Conservation (phyloP, 2,797 vertebrate genomes). For the Molothrus ater region DNA sequence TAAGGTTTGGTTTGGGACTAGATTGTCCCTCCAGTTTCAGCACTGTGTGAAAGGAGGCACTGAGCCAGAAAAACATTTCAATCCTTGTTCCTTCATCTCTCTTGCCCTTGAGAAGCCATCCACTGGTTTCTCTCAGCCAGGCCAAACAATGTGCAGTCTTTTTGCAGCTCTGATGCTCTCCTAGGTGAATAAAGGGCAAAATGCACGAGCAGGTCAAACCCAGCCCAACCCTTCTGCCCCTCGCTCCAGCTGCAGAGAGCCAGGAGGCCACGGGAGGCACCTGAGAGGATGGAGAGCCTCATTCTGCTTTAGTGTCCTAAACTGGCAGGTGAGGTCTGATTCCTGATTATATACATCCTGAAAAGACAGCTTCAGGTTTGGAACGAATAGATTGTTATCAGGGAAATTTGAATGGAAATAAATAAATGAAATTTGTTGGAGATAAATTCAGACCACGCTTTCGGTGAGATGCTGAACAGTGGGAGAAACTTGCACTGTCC, state of each 20-base stretch:
- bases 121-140: neutral
- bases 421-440: neutral
- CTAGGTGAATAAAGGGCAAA: neutral
- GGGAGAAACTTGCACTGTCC: neutral
- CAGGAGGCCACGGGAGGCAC: neutral
- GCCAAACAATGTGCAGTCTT: neutral
- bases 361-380: neutral
- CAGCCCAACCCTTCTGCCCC: neutral
- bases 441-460: neutral
- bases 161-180: neutral
- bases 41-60: neutral
- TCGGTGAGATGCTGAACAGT: neutral
- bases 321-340: neutral
- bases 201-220: neutral
- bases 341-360: neutral
- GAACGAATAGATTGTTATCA: neutral
- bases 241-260: accelerated
- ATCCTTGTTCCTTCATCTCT: neutral
- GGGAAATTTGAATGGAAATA: neutral
- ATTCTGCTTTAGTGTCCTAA: neutral
- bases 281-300: neutral
- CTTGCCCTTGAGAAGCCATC: neutral
- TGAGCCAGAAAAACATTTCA: neutral
- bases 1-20: conserved; percentile 37
- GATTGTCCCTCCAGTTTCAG: neutral